Evolutionary conservation across 2,113 vertebrate genomes (phyloP), one percentile per base, ranked within the genome.

Genomic region (Amblyornis subalaris): DNA sequence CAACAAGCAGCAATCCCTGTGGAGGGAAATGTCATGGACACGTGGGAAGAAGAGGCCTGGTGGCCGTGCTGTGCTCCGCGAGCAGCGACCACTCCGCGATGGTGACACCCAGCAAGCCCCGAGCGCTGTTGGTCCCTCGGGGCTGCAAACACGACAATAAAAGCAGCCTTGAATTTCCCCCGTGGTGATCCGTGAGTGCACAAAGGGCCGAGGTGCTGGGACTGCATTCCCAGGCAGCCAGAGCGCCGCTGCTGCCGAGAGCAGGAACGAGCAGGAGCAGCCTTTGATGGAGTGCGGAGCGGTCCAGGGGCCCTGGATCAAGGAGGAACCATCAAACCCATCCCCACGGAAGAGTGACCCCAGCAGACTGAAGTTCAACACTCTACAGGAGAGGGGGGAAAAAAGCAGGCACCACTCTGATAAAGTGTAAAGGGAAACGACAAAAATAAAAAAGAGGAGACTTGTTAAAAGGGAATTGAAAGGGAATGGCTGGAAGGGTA

Each of bases 381-480:
- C 69, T 81, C 6, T 0, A 15, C 28, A 74, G 76, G 76, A 61
- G 48, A 3, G 25, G 31, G 35, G 23, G 14, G 2, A 0, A 0
- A 4, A 14, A 77, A 47, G 65, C 35, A 71, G 57, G 71, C 87
- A 75, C 19, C 45, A 33, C 70, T 94, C 26, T 89, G 87, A 66
- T 55, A 87, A 84, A 75, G 70, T 85, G 78, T 87, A 94, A 96
- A 95, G 44, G 28, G 69, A 87, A 78, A 50, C 21, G 65, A n/a
- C 7, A 71, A 50, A 51, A 55, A 38, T 62, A 33, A n/a, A 1
- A 26, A 25, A 1, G 2, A 57, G 5, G 38, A 64, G 60, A 70
- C 38, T 67, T 50, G 42, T 94, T 96, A 65, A 93, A 95, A 95
- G 57, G 33, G 69, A 86, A 54, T 74, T 80, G 53, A 66, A 94